These are phyloP conservation scores for Capromys pilorides DNA, from an alignment of 2,797 vertebrate species.

Conservation along the genomic window DNA sequence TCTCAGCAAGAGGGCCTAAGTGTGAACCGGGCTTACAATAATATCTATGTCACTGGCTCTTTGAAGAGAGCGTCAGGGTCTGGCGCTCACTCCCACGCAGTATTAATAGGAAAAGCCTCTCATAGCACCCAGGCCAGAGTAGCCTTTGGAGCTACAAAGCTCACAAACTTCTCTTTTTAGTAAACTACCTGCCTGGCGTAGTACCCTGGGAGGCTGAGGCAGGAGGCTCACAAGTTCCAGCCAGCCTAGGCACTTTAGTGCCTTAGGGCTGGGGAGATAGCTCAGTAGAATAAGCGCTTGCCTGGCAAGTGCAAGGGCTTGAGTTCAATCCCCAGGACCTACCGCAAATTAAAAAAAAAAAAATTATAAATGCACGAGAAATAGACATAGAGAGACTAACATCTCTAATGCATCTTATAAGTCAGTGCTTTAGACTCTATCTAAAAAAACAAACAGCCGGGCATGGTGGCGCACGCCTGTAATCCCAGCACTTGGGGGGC, in stretches of 20 bases:
- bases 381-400: too few species aligned
- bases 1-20: not conserved
- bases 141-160: not conserved
- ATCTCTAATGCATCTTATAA: too few species aligned
- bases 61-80: not conserved
- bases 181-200: not conserved
- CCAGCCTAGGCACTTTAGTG: not conserved
- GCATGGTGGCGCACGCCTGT: too few species aligned
- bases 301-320: too few species aligned
- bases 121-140: not conserved
- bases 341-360: too few species aligned
- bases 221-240: not conserved
- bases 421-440: not conserved
- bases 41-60: not conserved
- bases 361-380: too few species aligned
- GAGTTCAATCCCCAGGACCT: too few species aligned
- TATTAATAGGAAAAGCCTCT: not conserved
- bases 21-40: not conserved
- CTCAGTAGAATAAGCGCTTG: too few species aligned
- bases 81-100: not conserved
- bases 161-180: not conserved
- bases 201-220: not conserved
- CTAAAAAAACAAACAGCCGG: not conserved
- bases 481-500: too few species aligned
- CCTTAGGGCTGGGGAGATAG: too few species aligned